Conservation (phyloP, 1,140 invertebrate genomes). For the Euborellia annulipes region DNA sequence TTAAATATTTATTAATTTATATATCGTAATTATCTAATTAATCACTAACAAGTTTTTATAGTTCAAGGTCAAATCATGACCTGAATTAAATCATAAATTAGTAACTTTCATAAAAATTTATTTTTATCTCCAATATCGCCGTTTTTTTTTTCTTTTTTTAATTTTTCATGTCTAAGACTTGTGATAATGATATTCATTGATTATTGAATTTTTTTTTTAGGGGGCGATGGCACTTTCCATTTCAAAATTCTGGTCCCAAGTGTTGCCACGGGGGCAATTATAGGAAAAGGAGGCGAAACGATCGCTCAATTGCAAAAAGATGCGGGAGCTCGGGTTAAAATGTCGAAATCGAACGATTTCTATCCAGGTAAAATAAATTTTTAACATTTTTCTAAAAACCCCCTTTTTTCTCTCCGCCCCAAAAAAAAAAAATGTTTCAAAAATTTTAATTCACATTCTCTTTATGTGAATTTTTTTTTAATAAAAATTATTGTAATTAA, state of each 20-base stretch:
- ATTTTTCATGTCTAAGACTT: too few relatives aligned
- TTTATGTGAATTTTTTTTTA: background rate
- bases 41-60: too few relatives aligned
- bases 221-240: conserved; percentile 64
- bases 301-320: conserved; percentile 94
- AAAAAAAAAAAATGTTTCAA: background rate
- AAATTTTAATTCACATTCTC: conserved; percentile 9
- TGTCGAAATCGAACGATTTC: conserved; percentile 96
- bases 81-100: too few relatives aligned
- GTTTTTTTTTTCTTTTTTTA: too few relatives aligned
- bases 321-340: conserved; percentile 86
- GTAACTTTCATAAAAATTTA: too few relatives aligned
- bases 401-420: background rate
- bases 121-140: too few relatives aligned
- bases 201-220: conserved; percentile 28
- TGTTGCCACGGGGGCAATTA: conserved; percentile 90
- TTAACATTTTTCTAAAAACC: conserved; percentile 2
- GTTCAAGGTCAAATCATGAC: too few relatives aligned
- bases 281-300: conserved; percentile 93
- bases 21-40: too few relatives aligned
- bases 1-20: too few relatives aligned
- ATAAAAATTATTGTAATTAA: too few relatives aligned
- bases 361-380: conserved; percentile 83
- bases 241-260: conserved; percentile 93
- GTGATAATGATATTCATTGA: too few relatives aligned